Conservation (phyloP, 2,797 vertebrate genomes). For the Smutsia temminckii region DNA sequence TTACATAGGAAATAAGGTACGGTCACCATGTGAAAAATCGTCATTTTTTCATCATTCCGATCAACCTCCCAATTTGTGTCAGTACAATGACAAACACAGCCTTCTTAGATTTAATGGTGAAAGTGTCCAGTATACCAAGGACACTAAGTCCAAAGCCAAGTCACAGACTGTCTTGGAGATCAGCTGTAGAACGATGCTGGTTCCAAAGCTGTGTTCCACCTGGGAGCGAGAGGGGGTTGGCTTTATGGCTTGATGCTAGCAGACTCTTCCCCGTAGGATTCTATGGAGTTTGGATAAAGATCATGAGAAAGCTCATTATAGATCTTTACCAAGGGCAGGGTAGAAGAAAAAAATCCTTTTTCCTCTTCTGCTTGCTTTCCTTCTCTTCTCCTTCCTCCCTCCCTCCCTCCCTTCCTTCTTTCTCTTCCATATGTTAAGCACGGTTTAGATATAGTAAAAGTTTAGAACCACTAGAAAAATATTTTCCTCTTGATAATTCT, state of each 20-base stretch:
- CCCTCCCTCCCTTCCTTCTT: not conserved
- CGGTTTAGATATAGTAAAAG: not conserved
- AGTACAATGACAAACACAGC: not conserved
- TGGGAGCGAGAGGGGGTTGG: not conserved
- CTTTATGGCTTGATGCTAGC: not conserved
- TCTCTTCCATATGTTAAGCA: not conserved
- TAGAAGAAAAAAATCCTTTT: not conserved
- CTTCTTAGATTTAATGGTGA: not conserved
- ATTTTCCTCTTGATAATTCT: conserved; percentile 27
- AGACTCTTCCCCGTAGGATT: not conserved
- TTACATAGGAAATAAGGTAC: not conserved
- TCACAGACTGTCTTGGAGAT: not conserved
- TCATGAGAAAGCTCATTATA: not conserved
- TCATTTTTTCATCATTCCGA: not conserved
- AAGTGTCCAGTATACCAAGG: not conserved
- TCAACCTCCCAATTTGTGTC: not conserved
- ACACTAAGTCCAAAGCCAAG: not conserved
- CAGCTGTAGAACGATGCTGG: not conserved
- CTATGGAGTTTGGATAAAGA: not conserved
- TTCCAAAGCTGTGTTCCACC: not conserved
- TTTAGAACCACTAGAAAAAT: conserved; percentile 6
- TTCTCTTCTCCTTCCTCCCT: not conserved
- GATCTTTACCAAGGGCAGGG: not conserved
- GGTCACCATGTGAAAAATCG: not conserved
- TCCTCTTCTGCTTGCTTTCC: not conserved